phyloP scores from a whole-genome alignment of 2,797 vertebrate species.

The Micrastur ruficollis region DNA sequence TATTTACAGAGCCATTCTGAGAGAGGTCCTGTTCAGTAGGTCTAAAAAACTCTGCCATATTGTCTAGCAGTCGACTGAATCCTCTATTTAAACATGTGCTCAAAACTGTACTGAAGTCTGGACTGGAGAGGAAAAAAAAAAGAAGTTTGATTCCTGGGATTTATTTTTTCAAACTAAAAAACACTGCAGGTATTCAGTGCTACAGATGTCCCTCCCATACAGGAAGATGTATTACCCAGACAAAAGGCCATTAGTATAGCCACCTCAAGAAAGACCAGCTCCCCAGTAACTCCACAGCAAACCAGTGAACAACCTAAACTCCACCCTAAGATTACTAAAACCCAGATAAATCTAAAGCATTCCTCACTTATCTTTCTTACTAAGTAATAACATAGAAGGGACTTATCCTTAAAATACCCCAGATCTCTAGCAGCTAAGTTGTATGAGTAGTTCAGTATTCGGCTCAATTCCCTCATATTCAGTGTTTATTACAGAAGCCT shows the following conservation, averaged over 20 bases:
- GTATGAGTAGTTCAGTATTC: neutral
- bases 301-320: neutral
- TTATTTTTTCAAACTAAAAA: neutral
- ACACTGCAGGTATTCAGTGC: neutral
- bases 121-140: constrained; percentile 70
- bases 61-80: constrained; percentile 92
- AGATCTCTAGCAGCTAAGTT: neutral
- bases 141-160: neutral
- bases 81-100: constrained; percentile 87
- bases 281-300: neutral
- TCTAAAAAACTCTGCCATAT: constrained; percentile 94
- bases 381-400: neutral
- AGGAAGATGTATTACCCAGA: neutral
- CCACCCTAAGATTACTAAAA: neutral
- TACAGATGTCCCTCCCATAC: neutral
- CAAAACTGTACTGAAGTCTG: constrained; percentile 89
- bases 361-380: neutral
- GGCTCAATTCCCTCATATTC: neutral
- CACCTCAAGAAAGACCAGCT: neutral
- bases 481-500: neutral
- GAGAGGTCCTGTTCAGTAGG: constrained; percentile 81
- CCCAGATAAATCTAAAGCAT: neutral
- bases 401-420: neutral
- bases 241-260: neutral
- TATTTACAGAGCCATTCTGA: constrained; percentile 74